phyloP scores from a whole-genome alignment of 2,113 vertebrate species.

The Grallaria varia region DNA sequence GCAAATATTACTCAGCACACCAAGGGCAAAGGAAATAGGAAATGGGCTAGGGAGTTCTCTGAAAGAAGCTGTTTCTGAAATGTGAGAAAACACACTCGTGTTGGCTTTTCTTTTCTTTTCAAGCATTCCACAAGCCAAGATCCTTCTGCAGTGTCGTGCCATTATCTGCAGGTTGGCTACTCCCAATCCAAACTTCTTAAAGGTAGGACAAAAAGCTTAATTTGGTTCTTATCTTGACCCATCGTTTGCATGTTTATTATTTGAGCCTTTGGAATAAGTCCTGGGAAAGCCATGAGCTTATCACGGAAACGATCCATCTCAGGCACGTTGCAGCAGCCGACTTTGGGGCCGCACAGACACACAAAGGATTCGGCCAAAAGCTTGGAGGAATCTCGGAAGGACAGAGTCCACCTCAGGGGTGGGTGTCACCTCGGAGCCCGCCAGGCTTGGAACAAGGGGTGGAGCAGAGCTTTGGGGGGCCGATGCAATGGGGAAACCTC shows the following conservation, averaged over 20 bases:
- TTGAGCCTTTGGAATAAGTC: constrained; percentile 7
- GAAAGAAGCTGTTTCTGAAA: constrained; percentile 49
- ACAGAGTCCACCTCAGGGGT: neutral
- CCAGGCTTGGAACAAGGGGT: neutral
- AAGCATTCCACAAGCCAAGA: neutral
- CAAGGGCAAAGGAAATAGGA: constrained; percentile 65
- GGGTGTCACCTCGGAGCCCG: neutral
- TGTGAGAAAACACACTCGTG: constrained; percentile 13
- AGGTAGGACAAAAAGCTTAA: constrained; percentile 25
- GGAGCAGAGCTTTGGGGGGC: neutral
- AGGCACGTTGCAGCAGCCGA: neutral
- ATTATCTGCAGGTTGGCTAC: neutral
- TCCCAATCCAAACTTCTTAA: neutral
- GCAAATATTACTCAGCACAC: constrained; percentile 64
- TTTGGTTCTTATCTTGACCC: constrained; percentile 17
- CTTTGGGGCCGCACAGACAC: neutral
- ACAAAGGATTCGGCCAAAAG: neutral
- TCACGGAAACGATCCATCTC: constrained; percentile 8
- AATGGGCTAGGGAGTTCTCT: constrained; percentile 33
- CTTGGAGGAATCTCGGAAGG: neutral
- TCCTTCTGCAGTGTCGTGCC: neutral
- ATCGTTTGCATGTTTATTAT: constrained; percentile 23
- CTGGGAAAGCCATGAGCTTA: constrained; percentile 12
- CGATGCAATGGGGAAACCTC: neutral
- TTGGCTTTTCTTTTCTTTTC: neutral